A percentile compares a stretch with the other conserved stretches of the same genome.
Evolutionary conservation across 2,113 vertebrate species (phyloP).

Genomic region (Platanista minor): DNA sequence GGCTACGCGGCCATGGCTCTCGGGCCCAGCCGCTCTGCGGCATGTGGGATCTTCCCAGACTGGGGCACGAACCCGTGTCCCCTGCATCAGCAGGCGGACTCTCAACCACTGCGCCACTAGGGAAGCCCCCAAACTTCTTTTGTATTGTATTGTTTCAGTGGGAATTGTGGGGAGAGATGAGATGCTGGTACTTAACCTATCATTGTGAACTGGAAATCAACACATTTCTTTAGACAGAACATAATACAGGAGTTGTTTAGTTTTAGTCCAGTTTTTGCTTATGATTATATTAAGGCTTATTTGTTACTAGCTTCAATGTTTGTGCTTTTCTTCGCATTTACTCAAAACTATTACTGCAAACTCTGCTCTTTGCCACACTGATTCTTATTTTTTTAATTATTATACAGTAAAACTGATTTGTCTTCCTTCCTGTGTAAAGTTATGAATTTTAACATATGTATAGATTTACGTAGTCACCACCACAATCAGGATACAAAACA

Average conservation of each 20-base stretch:
- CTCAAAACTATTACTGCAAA: neutral
- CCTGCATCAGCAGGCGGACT: too few species aligned
- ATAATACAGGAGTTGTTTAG: slow-evolving; percentile 3
- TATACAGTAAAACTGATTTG: neutral
- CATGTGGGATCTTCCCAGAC: too few species aligned
- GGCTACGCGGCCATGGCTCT: too few species aligned
- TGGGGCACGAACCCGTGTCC: too few species aligned
- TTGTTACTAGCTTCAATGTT: neutral
- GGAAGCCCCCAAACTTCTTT: slow-evolving; percentile 6
- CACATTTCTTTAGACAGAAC: slow-evolving; percentile 35
- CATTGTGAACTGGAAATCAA: neutral
- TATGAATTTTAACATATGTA: neutral
- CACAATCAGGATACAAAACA: neutral
- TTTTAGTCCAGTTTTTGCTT: neutral
- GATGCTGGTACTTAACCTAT: neutral
- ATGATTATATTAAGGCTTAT: neutral
- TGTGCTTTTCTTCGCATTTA: neutral
- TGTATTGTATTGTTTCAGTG: slow-evolving; percentile 17
- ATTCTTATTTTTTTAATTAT: neutral
- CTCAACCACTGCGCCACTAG: too few species aligned
- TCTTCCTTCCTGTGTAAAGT: neutral
- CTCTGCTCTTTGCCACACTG: neutral
- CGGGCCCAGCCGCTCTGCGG: too few species aligned
- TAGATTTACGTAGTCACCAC: neutral
- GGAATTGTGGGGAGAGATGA: neutral